These are phyloP conservation scores for Porites evermanni DNA, from an alignment of 92 coral and sea anemone species.

Conservation along the genomic window DNA sequence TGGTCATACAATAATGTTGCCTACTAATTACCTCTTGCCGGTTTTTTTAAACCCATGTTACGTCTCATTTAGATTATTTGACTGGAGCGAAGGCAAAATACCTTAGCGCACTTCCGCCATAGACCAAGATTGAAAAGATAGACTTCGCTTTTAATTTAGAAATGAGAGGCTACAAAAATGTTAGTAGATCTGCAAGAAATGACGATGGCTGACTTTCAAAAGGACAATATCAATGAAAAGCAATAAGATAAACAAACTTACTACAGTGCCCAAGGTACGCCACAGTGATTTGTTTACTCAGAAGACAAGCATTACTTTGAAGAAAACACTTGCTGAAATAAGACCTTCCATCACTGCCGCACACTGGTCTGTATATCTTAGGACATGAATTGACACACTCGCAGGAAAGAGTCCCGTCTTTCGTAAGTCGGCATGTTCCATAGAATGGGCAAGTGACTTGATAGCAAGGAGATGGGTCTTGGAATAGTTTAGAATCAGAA, in stretches of 20 bases:
- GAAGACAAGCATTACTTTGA: slow-evolving; percentile 76
- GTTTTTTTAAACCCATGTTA: too few species aligned
- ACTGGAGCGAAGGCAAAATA: too few species aligned
- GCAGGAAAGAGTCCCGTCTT: slow-evolving; percentile 53
- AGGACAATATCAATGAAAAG: neutral
- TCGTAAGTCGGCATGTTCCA: slow-evolving; percentile 49
- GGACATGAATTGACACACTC: slow-evolving; percentile 64
- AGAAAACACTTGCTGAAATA: slow-evolving; percentile 81
- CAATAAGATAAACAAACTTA: slow-evolving; percentile 57
- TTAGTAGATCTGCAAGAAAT: too few species aligned
- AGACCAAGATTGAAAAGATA: too few species aligned
- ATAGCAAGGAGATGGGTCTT: slow-evolving; percentile 62
- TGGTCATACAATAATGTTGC: too few species aligned
- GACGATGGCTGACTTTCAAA: neutral
- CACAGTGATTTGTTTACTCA: slow-evolving; percentile 59
- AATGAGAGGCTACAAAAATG: neutral
- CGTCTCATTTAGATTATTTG: too few species aligned
- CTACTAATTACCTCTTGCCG: too few species aligned
- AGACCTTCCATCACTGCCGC: slow-evolving; percentile 81
- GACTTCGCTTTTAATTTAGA: neutral
- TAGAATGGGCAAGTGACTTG: slow-evolving; percentile 78
- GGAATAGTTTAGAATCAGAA: neutral
- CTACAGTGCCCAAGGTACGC: slow-evolving; percentile 77
- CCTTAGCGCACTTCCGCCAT: too few species aligned
- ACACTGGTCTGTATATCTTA: slow-evolving; percentile 64